A percentile compares a stretch with the other conserved stretches of the same genome.
These are phyloP conservation scores for Troilus luridus DNA, from an alignment of 2,888 invertebrate genomes.

Conservation along the genomic window DNA sequence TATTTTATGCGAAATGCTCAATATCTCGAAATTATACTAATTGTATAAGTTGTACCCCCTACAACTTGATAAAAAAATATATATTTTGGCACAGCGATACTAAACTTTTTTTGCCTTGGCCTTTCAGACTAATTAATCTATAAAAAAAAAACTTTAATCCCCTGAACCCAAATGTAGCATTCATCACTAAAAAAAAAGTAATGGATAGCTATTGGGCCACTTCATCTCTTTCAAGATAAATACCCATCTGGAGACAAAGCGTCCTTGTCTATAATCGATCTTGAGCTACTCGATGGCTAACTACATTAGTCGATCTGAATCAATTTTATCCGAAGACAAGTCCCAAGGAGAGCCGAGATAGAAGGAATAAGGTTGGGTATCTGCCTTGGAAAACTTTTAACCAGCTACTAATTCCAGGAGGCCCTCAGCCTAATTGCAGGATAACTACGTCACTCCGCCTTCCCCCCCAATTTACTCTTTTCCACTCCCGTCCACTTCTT, in stretches of 20 bases:
- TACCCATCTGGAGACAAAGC: not conserved
- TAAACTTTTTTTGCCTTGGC: not conserved
- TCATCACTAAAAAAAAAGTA: not conserved
- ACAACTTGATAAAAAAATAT: too few species aligned
- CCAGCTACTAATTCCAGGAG: conserved; percentile 3
- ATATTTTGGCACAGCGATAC: too few species aligned
- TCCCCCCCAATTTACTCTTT: not conserved
- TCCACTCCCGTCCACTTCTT: not conserved
- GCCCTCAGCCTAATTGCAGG: not conserved
- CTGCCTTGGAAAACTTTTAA: not conserved
- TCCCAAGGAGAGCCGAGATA: not conserved
- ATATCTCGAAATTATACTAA: too few species aligned
- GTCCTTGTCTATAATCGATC: not conserved
- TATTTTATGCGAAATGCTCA: too few species aligned
- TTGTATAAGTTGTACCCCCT: too few species aligned
- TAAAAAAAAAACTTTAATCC: not conserved
- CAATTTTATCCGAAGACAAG: not conserved
- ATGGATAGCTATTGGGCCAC: not conserved
- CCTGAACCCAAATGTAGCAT: not conserved
- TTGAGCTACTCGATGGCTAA: not conserved
- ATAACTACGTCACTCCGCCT: not conserved
- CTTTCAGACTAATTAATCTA: not conserved
- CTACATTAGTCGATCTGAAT: conserved; percentile 1
- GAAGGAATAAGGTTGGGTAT: not conserved
- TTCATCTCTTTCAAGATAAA: not conserved